Evolutionary conservation across 2,888 invertebrate genomes (phyloP).

Genomic region (Andrena trimmerana): DNA sequence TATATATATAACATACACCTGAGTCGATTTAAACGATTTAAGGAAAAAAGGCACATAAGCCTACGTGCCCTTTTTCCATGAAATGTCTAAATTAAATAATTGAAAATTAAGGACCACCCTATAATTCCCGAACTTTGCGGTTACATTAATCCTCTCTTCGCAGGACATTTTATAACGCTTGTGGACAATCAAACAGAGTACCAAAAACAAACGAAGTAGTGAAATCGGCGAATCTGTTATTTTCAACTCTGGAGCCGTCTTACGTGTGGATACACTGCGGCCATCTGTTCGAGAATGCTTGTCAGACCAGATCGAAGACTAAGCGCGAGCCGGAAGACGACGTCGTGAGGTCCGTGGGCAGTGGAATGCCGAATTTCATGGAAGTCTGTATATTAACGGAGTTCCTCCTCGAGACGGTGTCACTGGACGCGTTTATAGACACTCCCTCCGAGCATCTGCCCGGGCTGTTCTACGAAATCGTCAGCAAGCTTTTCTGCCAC

Average conservation of each 20-base stretch:
- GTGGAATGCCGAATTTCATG: conserved; percentile 88
- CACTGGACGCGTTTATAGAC: conserved; percentile 91
- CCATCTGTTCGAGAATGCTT: conserved; percentile 88
- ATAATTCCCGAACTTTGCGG: conserved; percentile 2
- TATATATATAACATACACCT: too few relatives aligned
- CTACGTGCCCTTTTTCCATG: too few relatives aligned
- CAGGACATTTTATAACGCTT: conserved; percentile 83
- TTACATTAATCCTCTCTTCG: conserved; percentile 14
- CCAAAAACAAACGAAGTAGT: conserved; percentile 89
- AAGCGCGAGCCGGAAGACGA: conserved; percentile 75
- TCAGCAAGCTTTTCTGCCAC: conserved; percentile 87
- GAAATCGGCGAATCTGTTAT: conserved; percentile 93
- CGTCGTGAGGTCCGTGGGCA: conserved; percentile 87
- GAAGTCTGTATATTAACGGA: conserved; percentile 91
- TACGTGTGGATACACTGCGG: conserved; percentile 94
- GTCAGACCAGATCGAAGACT: conserved; percentile 79
- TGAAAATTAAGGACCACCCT: too few relatives aligned
- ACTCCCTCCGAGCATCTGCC: conserved; percentile 92
- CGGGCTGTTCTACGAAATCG: conserved; percentile 90
- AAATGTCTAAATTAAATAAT: too few relatives aligned
- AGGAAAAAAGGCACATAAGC: too few relatives aligned
- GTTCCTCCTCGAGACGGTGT: conserved; percentile 91
- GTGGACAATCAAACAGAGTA: conserved; percentile 76
- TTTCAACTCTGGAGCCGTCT: conserved; percentile 93
- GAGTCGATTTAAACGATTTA: too few relatives aligned